Conservation (phyloP, 1,140 invertebrate genomes). For the Conus ventricosus region DNA sequence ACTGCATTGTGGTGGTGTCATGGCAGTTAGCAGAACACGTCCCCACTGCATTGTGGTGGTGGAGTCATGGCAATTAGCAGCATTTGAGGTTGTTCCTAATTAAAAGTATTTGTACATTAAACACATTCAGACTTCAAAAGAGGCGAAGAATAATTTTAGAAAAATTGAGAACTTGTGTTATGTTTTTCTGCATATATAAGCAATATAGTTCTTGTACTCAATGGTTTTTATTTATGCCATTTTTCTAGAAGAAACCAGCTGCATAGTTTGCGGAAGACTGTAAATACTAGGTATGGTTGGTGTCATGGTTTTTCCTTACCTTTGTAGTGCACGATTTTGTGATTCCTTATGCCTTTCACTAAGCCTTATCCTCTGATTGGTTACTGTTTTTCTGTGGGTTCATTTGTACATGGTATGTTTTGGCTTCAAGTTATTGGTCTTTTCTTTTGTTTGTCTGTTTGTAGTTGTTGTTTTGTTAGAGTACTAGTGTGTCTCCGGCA, state of each 20-base stretch:
- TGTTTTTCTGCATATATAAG: not conserved
- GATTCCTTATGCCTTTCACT: not conserved
- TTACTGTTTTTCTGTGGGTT: conserved; percentile 5
- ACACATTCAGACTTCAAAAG: not conserved
- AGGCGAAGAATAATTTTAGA: not conserved
- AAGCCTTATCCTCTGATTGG: not conserved
- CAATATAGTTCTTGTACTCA: too few species aligned
- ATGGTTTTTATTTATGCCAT: not conserved
- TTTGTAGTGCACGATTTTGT: not conserved
- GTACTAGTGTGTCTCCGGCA: too few species aligned
- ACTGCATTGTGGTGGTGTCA: too few species aligned
- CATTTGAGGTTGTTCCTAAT: not conserved
- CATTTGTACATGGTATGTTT: not conserved
- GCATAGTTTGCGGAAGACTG: conserved; percentile 38
- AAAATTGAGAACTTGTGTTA: not conserved
- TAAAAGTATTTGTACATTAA: not conserved
- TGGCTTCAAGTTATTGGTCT: not conserved
- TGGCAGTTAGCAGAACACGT: not conserved
- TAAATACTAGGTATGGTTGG: conserved; percentile 33
- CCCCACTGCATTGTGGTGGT: too few species aligned
- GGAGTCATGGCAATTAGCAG: not conserved
- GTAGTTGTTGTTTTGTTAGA: too few species aligned
- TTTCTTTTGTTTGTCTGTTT: too few species aligned
- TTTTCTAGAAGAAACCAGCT: conserved; percentile 41
- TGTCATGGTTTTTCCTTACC: not conserved